Conservation (phyloP, 1,140 invertebrate genomes). For the Linepithema humile region DNA sequence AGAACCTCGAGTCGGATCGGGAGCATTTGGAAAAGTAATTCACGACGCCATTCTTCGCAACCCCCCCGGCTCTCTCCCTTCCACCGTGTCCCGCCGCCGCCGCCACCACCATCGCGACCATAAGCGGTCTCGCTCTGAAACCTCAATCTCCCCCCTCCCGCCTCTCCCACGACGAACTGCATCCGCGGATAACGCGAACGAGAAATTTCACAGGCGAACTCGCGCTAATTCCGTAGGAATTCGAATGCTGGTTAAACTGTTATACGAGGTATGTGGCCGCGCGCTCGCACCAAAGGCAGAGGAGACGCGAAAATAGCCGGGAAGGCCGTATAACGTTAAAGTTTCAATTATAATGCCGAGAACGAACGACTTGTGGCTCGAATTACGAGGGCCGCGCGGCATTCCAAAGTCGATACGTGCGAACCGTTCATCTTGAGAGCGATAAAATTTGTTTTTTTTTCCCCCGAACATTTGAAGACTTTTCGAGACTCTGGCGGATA, state of each 20-base stretch:
- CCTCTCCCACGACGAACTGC: slow-evolving; percentile 25
- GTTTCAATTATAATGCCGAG: slow-evolving; percentile 55
- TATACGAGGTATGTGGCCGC: slow-evolving; percentile 50
- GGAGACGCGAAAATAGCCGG: slow-evolving; percentile 28
- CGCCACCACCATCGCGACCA: not conserved
- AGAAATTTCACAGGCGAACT: slow-evolving; percentile 67
- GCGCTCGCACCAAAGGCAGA: not conserved
- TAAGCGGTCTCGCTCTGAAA: slow-evolving; percentile 50
- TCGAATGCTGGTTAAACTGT: slow-evolving; percentile 65
- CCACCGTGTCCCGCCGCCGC: not conserved
- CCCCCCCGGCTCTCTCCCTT: slow-evolving; percentile 41
- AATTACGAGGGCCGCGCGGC: slow-evolving; percentile 13
- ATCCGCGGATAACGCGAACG: slow-evolving; percentile 61
- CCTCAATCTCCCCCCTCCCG: slow-evolving; percentile 53
- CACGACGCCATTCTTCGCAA: slow-evolving; percentile 69
- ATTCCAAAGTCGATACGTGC: slow-evolving; percentile 12
- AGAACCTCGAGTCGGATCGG: slow-evolving; percentile 58
- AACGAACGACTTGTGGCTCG: slow-evolving; percentile 41
- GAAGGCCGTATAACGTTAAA: slow-evolving; percentile 54
- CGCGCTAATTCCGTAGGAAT: slow-evolving; percentile 64
- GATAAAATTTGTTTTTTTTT: slow-evolving; percentile 24
- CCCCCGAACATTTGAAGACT: too few relatives aligned
- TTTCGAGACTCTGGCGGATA: too few relatives aligned
- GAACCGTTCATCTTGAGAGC: not conserved
- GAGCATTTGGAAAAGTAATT: slow-evolving; percentile 74